These are phyloP conservation scores for Gymnosoma rotundatum DNA, from an alignment of 2,888 invertebrate genomes.

Conservation along the genomic window DNA sequence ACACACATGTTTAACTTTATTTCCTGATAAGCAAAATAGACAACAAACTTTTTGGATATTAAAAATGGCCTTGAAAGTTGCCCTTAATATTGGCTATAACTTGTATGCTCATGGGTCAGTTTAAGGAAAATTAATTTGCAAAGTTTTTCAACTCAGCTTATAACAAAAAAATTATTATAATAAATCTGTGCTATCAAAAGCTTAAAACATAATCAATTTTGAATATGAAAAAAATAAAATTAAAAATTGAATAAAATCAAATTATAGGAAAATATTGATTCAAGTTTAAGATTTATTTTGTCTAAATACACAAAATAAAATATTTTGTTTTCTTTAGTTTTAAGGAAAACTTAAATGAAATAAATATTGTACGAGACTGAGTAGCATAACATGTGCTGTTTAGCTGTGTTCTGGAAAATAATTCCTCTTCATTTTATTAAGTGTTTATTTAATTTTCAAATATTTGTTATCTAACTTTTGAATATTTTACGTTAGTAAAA, in stretches of 20 bases:
- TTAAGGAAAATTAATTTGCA: no score
- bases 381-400: not conserved
- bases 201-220: no score
- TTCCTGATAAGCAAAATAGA: no score
- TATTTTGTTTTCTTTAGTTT: no score
- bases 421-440: conserved; percentile 25
- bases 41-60: no score
- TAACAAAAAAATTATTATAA: no score
- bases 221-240: not conserved
- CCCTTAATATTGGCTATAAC: no score
- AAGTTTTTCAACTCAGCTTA: no score
- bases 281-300: conserved; percentile 3
- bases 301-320: not conserved
- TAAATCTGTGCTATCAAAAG: no score
- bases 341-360: not conserved
- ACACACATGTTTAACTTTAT: no score
- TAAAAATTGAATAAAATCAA: not conserved
- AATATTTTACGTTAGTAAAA: not conserved
- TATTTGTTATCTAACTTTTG: conserved; percentile 10
- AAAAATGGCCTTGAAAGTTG: no score
- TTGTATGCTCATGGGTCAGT: no score
- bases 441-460: conserved; percentile 30
- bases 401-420: not conserved
- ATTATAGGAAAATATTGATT: conserved; percentile 13
- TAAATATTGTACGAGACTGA: not conserved